These are phyloP conservation scores for Cenopis cana DNA, from an alignment of 2,888 invertebrate genomes.

Conservation along the genomic window DNA sequence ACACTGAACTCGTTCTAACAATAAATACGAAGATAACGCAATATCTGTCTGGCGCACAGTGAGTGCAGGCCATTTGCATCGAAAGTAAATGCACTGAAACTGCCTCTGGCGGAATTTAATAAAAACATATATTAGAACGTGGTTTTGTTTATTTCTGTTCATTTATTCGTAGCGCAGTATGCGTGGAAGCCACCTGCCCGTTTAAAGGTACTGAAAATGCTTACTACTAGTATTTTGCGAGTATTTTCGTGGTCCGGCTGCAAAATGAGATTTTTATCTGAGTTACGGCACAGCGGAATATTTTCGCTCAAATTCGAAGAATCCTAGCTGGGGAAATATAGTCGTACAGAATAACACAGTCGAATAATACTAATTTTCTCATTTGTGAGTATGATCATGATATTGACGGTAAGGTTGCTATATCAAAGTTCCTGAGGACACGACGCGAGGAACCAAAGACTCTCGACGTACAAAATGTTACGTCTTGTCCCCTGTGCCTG, in stretches of 20 bases:
- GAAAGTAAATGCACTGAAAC: conserved; percentile 73
- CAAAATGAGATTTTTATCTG: not conserved
- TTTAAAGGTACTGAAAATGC: not conserved
- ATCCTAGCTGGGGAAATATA: no score
- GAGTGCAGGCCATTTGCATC: conserved; percentile 78
- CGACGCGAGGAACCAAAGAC: no score
- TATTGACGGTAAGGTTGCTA: no score
- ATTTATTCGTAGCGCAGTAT: conserved; percentile 28
- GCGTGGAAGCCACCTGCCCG: conserved; percentile 13
- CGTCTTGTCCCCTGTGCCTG: no score
- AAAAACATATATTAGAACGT: conserved; percentile 76
- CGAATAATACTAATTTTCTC: not conserved
- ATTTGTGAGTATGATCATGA: not conserved
- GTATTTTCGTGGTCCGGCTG: not conserved
- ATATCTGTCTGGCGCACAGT: conserved; percentile 73
- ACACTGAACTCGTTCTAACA: conserved; percentile 65
- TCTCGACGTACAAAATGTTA: no score
- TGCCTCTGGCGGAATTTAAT: conserved; percentile 81
- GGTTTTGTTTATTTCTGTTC: conserved; percentile 67
- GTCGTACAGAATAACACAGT: not conserved
- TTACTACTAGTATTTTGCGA: conserved; percentile 3
- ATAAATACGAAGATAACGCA: conserved; percentile 75
- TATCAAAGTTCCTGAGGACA: no score
- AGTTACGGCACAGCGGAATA: not conserved
- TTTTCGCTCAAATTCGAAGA: not conserved